Base-by-base conservation (phyloP, 2,113 vertebrate species). In the Dromaius novaehollandiae region DNA sequence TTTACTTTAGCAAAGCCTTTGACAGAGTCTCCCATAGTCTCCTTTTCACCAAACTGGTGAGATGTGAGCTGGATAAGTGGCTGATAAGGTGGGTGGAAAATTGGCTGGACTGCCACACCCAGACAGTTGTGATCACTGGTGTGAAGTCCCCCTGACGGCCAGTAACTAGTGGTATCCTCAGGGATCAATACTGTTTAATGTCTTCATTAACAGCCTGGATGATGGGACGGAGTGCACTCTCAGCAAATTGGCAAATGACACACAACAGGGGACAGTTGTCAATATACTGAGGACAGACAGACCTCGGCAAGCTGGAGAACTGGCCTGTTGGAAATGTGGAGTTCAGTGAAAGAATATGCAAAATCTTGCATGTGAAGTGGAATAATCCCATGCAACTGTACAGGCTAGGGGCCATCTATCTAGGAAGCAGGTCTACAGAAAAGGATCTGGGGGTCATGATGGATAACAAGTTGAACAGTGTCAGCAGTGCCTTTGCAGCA, bases 11-110 rank as follows among this genome's bases (percentile, higher is more conserved):
- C 22, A 71, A 66, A 84, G n/a, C 3, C 63, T 80, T 66, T 61
- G 21, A 70, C 11, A 13, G 9, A 0, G 0, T 46, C 1, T 64
- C 20, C 10, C 26, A 10, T 8, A n/a, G 46, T 40, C 42, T 40
- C n/a, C 40, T 56, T 63, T 13, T 56, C 4, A 73, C 5, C 32
- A 77, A 32, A 22, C 3, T 0, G 0, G 17, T 56, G 46, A 77
- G 38, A 63, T 24, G 14, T 11, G 6, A 19, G 13, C 13, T 63
- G 44, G 44, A 46, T 46, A 46, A 46, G 6, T 46, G 51, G 22
- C 8, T 76, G 51, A 19, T 26, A 20, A 61, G 26, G 26, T 63
- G 10, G 20, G 5, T 73, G 20, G 32, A 68, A 77, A 85, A 77
- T 6, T 25, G 16, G 2, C 24, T 82, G 17, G 14, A 46, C 7